Evolutionary conservation across 1,140 invertebrate species (phyloP).

Genomic region (Magallana angulata): DNA sequence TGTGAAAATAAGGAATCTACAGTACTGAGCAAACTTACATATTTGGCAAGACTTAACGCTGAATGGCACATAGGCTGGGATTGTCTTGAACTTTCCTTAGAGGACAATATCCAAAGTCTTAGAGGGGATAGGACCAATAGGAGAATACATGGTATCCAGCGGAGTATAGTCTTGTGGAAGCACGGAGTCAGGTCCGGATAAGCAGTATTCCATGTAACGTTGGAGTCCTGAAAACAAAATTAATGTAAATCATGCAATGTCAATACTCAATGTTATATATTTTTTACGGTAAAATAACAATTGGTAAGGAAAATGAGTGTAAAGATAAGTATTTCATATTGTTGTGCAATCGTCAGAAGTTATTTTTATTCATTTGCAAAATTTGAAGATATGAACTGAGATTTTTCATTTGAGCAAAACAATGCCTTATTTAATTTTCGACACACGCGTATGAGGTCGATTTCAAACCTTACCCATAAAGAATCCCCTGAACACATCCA

Average conservation of each 20-base stretch:
- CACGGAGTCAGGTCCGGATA: slow-evolving; percentile 74
- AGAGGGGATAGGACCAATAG: slow-evolving; percentile 65
- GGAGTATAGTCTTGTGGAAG: slow-evolving; percentile 85
- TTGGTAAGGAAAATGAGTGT: neutral
- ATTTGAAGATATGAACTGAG: neutral
- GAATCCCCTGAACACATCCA: neutral
- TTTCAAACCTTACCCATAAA: neutral
- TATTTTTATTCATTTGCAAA: neutral
- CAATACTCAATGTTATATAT: neutral
- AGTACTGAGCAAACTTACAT: neutral
- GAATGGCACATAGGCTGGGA: neutral
- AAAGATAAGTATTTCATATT: neutral
- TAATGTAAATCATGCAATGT: neutral
- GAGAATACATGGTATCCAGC: slow-evolving; percentile 89
- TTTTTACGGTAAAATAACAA: neutral
- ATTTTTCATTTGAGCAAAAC: neutral
- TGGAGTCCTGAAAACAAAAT: slow-evolving; percentile 57
- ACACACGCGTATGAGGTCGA: neutral
- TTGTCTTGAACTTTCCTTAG: neutral
- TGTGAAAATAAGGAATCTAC: no score
- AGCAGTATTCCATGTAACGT: slow-evolving; percentile 70
- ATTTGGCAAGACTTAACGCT: neutral
- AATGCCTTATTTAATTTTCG: neutral
- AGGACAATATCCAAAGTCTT: slow-evolving; percentile 60
- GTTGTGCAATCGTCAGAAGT: neutral